These are phyloP conservation scores for Cataglyphis albicans DNA, from an alignment of 2,888 invertebrate species.

Conservation along the genomic window DNA sequence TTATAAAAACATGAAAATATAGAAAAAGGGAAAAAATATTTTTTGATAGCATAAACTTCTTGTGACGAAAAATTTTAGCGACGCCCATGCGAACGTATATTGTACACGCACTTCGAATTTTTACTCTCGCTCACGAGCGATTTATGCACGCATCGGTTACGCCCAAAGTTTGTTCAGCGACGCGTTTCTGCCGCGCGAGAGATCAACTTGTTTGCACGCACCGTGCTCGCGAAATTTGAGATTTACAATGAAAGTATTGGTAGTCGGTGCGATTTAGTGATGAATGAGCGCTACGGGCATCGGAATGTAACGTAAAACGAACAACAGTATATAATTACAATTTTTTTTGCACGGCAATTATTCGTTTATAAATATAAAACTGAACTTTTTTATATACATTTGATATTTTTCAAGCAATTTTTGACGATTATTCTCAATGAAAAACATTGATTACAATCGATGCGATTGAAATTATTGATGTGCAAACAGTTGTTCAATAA, in stretches of 20 bases:
- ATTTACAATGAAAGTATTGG: not conserved
- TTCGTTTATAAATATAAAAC: slow-evolving; percentile 27
- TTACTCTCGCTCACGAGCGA: slow-evolving; percentile 58
- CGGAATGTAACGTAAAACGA: slow-evolving; percentile 1
- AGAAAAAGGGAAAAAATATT: not conserved
- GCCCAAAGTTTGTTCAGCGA: slow-evolving; percentile 80
- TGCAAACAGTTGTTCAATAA: slow-evolving; percentile 18
- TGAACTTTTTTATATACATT: not conserved
- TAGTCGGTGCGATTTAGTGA: not conserved
- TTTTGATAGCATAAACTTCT: not conserved
- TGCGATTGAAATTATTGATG: slow-evolving; percentile 16
- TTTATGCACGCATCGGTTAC: slow-evolving; percentile 76
- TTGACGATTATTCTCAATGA: not conserved
- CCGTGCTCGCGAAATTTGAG: slow-evolving; percentile 21
- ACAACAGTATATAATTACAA: not conserved
- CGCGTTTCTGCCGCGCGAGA: slow-evolving; percentile 66
- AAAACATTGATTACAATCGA: not conserved
- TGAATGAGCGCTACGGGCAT: not conserved
- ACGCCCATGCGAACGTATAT: not conserved
- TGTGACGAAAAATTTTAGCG: slow-evolving; percentile 8
- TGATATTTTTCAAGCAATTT: slow-evolving; percentile 5
- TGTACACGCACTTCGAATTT: slow-evolving; percentile 30
- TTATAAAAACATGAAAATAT: not conserved
- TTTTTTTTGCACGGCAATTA: not conserved
- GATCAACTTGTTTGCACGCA: slow-evolving; percentile 34